These are phyloP conservation scores for Drosophila sp. DNA, from an alignment of 1,140 invertebrate genomes.

Conservation along the genomic window DNA sequence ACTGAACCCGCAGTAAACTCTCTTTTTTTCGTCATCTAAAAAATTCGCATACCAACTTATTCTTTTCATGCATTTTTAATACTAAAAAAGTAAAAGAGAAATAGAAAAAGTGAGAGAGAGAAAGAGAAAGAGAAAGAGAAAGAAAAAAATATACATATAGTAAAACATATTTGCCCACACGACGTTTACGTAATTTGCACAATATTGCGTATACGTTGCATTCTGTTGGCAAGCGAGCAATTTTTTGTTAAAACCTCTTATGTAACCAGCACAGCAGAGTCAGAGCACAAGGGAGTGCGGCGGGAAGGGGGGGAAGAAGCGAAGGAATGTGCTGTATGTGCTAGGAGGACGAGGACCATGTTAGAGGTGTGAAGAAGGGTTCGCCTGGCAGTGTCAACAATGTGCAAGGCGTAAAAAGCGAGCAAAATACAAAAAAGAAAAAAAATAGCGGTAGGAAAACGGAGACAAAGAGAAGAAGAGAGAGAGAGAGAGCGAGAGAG, in stretches of 20 bases:
- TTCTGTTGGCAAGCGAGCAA: conserved; percentile 59
- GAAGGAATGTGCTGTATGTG: background rate
- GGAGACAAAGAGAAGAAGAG: conserved; percentile 46
- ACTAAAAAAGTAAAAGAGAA: conserved; percentile 1
- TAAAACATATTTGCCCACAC: conserved; percentile 61
- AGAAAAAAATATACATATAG: conserved; percentile 14
- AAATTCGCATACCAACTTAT: conserved; percentile 7
- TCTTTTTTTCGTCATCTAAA: conserved; percentile 3
- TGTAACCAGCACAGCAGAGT: conserved; percentile 48
- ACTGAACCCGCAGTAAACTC: background rate
- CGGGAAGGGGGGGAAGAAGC: background rate
- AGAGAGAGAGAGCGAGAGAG: background rate
- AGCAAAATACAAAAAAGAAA: conserved; percentile 40
- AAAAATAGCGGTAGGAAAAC: conserved; percentile 47
- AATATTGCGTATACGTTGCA: conserved; percentile 76
- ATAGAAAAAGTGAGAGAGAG: background rate
- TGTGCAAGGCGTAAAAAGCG: conserved; percentile 73
- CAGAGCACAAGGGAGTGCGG: conserved; percentile 21
- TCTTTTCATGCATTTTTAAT: conserved; percentile 11
- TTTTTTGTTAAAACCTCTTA: conserved; percentile 55
- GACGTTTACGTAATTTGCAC: conserved; percentile 74
- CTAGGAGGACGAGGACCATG: background rate
- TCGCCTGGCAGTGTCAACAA: conserved; percentile 66
- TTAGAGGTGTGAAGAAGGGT: background rate
- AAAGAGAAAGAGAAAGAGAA: conserved; percentile 5